Evolutionary conservation across 2,888 invertebrate genomes (phyloP), one percentile per base, ranked within the genome.

Genomic region (Drosophila diplacantha): DNA sequence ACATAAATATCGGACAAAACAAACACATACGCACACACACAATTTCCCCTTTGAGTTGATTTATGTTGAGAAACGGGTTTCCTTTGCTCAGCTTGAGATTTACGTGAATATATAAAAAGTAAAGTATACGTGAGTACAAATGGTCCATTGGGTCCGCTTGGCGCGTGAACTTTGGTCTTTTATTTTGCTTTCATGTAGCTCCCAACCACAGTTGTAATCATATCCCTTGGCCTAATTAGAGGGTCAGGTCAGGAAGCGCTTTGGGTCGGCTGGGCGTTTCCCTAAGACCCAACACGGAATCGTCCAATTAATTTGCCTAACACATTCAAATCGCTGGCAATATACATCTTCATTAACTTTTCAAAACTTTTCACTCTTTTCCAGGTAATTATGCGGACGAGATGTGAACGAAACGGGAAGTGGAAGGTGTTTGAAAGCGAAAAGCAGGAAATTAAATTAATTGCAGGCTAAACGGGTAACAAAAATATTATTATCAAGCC

Each of bases 321-420:
- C 53, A 77, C 75, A 74, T 65, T 50, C 62, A 72, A 56, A 54
- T 64, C 29, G 70, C 63, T 55, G 34, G 43, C 54, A 56, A 73
- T 75, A 71, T 69, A 57, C 68, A 81, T 81, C 76, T 76, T 73
- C 66, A 79, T 81, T 81, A 76, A 75, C 51, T 62, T 62, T 62
- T 53, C 39, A 66, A 76, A 78, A 72, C 68, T 62, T 66, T 73
- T 54, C 63, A 64, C 37, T 66, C 49, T 56, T 56, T 41, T 79
- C 6, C 73, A 71, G 65, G 70, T 71, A 75, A 73, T 57, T 77
- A 70, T 69, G 24, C 34, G 14, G 20, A 38, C 31, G 37, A n/a
- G 31, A 31, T 31, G 29, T 12, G 22, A 41, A 52, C 46, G 43
- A 43, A 47, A 26, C 49, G n/a, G 7, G 7, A 22, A 31, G 26